phyloP scores from a whole-genome alignment of 37 sponge, comb jelly and placozoan species.

The Sycon ciliatum region DNA sequence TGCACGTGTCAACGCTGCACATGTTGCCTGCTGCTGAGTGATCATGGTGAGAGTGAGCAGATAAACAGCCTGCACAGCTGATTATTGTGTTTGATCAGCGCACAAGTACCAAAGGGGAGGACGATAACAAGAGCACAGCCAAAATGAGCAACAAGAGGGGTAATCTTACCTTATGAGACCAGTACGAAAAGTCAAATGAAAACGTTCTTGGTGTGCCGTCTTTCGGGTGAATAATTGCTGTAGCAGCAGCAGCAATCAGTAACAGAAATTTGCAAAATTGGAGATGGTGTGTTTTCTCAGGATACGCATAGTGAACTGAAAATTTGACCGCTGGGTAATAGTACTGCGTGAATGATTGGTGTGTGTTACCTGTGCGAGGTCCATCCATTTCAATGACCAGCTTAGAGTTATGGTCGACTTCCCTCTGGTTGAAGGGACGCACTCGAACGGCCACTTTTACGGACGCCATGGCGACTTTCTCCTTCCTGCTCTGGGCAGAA shows the following conservation, averaged over 20 bases:
- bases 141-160: too few relatives aligned
- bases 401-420: constrained; percentile 47
- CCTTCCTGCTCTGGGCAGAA: too few relatives aligned
- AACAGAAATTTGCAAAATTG: too few relatives aligned
- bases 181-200: constrained; percentile 84
- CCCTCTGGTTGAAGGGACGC: constrained; percentile 74
- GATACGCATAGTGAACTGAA: too few relatives aligned
- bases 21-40: constrained; percentile 46
- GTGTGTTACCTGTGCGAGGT: constrained; percentile 47
- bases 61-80: too few relatives aligned
- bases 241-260: not conserved
- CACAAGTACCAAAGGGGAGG: too few relatives aligned
- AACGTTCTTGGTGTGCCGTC: constrained; percentile 53
- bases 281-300: too few relatives aligned
- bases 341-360: not conserved
- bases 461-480: constrained; percentile 56
- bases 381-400: constrained; percentile 66
- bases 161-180: too few relatives aligned
- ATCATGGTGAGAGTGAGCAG: too few relatives aligned
- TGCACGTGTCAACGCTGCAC: not conserved
- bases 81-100: too few relatives aligned
- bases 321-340: not conserved
- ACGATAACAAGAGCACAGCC: too few relatives aligned
- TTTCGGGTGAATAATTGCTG: constrained; percentile 63
- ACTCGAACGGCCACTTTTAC: constrained; percentile 93